A percentile compares a stretch with the other conserved stretches of the same genome.
These are phyloP conservation scores for Muscidifurax raptorellus DNA, from an alignment of 1,140 invertebrate genomes.

Conservation along the genomic window DNA sequence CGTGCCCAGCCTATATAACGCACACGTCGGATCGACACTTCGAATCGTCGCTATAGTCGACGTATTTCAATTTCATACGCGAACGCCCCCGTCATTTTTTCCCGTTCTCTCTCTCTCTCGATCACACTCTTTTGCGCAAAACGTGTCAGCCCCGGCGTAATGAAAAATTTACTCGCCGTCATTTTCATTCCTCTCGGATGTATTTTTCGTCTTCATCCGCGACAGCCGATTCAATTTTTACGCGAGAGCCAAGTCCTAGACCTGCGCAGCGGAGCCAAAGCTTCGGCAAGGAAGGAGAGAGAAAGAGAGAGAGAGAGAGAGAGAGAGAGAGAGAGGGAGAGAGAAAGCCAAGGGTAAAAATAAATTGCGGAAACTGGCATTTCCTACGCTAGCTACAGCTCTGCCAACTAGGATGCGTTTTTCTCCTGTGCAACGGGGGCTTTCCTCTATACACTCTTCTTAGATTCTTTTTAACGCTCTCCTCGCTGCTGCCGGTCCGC, in stretches of 20 bases:
- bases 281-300: neutral
- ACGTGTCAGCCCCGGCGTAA: constrained; percentile 39
- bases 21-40: neutral
- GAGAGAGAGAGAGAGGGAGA: neutral
- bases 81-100: constrained; percentile 40
- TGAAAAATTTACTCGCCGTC: constrained; percentile 44
- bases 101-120: neutral
- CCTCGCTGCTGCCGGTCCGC: neutral
- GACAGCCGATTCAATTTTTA: constrained; percentile 41
- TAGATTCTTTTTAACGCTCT: neutral
- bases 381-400: constrained; percentile 11
- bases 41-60: constrained; percentile 15
- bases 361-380: constrained; percentile 46
- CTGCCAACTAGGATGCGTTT: constrained; percentile 31
- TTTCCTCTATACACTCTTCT: neutral
- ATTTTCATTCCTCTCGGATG: neutral
- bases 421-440: neutral
- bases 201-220: constrained; percentile 7
- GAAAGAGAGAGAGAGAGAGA: neutral
- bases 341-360: constrained; percentile 8
- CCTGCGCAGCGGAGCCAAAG: neutral
- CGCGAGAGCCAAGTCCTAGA: neutral
- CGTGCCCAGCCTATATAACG: neutral
- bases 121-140: neutral
- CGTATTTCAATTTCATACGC: constrained; percentile 51